Conservation (phyloP, 2,113 vertebrate genomes). For the Chlamydotis undulata region DNA sequence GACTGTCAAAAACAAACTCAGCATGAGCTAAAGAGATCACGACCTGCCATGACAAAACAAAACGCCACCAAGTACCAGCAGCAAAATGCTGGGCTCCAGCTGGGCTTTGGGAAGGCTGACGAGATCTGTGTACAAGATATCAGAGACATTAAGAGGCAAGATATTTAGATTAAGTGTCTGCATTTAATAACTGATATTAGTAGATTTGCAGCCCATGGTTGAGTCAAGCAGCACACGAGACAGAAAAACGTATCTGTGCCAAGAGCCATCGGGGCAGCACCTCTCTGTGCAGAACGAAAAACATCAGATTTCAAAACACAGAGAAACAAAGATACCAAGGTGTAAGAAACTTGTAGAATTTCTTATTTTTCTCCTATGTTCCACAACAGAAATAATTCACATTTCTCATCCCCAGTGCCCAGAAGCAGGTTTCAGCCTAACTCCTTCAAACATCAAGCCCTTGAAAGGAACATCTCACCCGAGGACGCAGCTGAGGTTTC, state of each 20-base stretch:
- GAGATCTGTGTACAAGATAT: rapidly evolving
- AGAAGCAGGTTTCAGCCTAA: not conserved
- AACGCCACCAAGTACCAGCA: not conserved
- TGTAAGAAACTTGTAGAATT: not conserved
- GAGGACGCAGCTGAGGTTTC: not conserved
- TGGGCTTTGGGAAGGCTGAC: not conserved
- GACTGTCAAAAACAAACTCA: not conserved
- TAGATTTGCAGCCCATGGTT: not conserved
- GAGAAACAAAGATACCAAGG: not conserved
- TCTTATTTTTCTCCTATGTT: rapidly evolving
- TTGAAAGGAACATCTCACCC: no score
- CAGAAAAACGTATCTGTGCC: rapidly evolving
- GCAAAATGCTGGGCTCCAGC: rapidly evolving
- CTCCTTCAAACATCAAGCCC: not conserved
- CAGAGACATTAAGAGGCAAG: not conserved
- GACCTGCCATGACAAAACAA: not conserved
- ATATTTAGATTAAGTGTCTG: not conserved
- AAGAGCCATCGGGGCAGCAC: not conserved
- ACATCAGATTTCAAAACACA: not conserved
- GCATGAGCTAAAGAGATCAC: not conserved
- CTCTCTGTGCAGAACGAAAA: not conserved
- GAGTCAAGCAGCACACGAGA: not conserved
- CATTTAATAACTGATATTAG: not conserved
- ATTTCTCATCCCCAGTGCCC: not conserved
- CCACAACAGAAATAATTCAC: not conserved